Conservation (phyloP, 2,113 vertebrate species). For the Halcyon malimbica region DNA sequence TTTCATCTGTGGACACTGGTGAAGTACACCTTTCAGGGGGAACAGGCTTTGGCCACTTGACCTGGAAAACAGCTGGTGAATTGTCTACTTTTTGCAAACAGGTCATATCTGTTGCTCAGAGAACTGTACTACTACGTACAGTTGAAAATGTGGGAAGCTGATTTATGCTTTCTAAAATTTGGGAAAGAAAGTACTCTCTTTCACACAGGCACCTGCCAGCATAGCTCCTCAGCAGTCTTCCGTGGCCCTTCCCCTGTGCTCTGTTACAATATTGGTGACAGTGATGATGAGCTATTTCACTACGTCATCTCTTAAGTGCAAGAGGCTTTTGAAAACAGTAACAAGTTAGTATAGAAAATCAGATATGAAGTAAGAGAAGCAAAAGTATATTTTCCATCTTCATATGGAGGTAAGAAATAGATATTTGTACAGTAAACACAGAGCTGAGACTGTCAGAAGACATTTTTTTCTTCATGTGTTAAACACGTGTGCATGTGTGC, state of each 20-base stretch:
- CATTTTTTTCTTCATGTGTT: not conserved
- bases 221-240: not conserved
- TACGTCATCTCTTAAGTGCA: not conserved
- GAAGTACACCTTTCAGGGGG: not conserved
- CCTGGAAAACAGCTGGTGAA: not conserved
- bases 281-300: not conserved
- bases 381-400: not conserved
- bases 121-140: not conserved
- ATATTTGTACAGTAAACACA: not conserved
- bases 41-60: not conserved
- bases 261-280: not conserved
- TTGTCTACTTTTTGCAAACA: not conserved
- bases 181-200: not conserved
- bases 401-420: not conserved
- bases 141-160: not conserved
- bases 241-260: not conserved
- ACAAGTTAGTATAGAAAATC: not conserved
- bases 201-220: too few relatives aligned
- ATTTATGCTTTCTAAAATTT: not conserved
- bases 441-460: not conserved
- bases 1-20: not conserved
- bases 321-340: not conserved
- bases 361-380: not conserved
- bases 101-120: not conserved
- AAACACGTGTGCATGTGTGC: rapidly evolving